Base-by-base conservation (phyloP, 2,797 vertebrate genomes). In the Podargus strigoides region DNA sequence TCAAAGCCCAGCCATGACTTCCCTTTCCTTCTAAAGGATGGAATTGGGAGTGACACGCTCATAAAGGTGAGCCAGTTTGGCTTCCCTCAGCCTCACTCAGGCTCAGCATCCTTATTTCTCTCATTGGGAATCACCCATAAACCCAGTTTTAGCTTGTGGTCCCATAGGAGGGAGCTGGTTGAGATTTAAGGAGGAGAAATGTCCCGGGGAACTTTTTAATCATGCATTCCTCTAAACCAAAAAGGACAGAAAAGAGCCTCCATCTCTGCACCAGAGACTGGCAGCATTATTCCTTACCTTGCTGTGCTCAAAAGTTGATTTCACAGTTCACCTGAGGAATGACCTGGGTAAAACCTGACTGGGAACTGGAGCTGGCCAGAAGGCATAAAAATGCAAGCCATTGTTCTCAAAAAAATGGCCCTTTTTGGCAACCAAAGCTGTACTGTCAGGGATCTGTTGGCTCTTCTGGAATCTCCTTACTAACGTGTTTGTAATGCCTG, bases 341-440 rank as follows among this genome's bases (percentile, higher is more conserved):
- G 13, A 62, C 49, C 26, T 4, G 0, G 36, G 49, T 68, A 52
- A 77, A 95, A 79, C 13, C 44, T 77, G 69, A 26, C 49, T 10
- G 36, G 47, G 44, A 91, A 66, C 37, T 13, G 34, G 72, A 69
- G 60, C 30, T 60, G 79, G 75, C 75, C 79, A 68, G 62, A 80
- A 64, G 52, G 77, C 12, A 77, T 28, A 37, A 73, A 85, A 66
- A 42, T 3, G 7, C 56, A 73, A 39, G 37, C 21, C 12, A 9
- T 21, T 77, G 12, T 46, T 90, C 49, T 59, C 8, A 73, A 56
- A 42, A 50, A 87, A 85, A 62, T 8, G 23, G 34, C 76, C 64
- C 46, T 72, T 94, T 72, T 81, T 93, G 94, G 89, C 93, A 94
- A 95, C 85, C n/a, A 49, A 82, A 87, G 62, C 83, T 81, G 76